These are phyloP conservation scores for Lacerta viridis DNA, from an alignment of 2,797 vertebrate genomes.

Conservation along the genomic window DNA sequence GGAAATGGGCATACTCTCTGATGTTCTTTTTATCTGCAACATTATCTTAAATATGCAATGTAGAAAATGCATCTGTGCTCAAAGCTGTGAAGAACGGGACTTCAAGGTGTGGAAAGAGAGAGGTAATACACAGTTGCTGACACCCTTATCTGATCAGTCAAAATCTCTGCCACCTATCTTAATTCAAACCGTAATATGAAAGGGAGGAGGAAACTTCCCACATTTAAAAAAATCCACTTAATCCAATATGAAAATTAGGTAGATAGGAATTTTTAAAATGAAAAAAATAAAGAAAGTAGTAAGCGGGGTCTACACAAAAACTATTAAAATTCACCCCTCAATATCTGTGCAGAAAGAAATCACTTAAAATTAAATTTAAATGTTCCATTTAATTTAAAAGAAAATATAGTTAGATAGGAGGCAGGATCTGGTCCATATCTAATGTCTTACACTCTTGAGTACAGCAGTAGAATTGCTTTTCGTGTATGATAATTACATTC, in stretches of 20 bases:
- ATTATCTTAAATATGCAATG: not conserved
- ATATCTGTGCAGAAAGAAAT: not conserved
- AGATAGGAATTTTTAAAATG: not conserved
- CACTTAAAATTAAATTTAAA: not conserved
- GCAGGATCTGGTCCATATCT: not conserved
- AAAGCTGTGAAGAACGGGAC: not conserved
- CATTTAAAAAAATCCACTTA: not conserved
- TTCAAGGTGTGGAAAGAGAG: not conserved
- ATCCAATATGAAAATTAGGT: not conserved
- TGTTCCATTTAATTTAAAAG: not conserved
- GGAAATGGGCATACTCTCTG: not conserved
- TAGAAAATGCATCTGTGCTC: not conserved
- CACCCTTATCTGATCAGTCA: not conserved
- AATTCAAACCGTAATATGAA: not conserved
- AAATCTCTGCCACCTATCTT: not conserved
- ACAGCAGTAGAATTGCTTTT: not conserved
- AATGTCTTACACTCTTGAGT: not conserved
- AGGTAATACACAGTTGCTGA: not conserved
- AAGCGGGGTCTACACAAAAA: not conserved
- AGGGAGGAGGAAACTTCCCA: not conserved
- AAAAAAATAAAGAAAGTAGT: not conserved
- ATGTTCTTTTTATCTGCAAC: not conserved
- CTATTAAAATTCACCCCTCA: not conserved
- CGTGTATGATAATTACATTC: constrained; percentile 5
- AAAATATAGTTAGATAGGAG: not conserved